These are phyloP conservation scores for Intellagama lesueurii DNA, from an alignment of 2,797 vertebrate species.

Conservation along the genomic window DNA sequence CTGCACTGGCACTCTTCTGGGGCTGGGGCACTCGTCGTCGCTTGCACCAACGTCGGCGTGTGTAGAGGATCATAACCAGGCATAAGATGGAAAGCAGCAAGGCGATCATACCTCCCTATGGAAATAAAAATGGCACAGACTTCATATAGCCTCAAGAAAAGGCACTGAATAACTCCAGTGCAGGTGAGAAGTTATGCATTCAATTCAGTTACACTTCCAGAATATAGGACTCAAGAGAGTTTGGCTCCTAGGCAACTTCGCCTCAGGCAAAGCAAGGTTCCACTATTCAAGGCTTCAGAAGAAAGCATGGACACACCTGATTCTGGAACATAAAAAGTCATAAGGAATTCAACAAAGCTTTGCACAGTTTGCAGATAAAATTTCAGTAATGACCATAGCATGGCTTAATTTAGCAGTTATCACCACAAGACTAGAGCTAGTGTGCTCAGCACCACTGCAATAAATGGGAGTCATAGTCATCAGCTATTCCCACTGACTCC, in stretches of 20 bases:
- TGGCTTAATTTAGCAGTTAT: background rate
- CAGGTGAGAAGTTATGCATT: background rate
- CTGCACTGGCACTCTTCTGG: constrained; percentile 96
- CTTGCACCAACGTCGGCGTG: constrained; percentile 96
- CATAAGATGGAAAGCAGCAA: constrained; percentile 95
- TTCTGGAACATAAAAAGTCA: background rate
- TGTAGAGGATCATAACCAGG: constrained; percentile 97
- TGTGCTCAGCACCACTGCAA: background rate
- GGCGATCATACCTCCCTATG: constrained; percentile 97
- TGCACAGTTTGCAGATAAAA: background rate
- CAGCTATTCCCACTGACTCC: background rate
- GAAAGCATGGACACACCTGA: background rate
- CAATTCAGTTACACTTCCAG: background rate
- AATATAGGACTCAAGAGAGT: background rate
- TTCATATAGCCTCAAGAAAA: background rate
- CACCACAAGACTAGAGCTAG: background rate
- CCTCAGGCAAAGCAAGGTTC: background rate
- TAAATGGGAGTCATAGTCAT: background rate
- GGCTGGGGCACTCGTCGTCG: constrained; percentile 96
- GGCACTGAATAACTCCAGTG: background rate
- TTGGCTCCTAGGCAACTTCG: background rate
- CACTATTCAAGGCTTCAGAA: background rate
- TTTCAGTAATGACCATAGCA: background rate
- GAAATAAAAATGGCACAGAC: background rate
- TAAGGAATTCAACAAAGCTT: background rate